Percentiles rank a stretch among this genome's conserved stretches.
These are phyloP conservation scores for Hirtodrosophila histrioides DNA, from an alignment of 2,888 invertebrate genomes.

Conservation along the genomic window DNA sequence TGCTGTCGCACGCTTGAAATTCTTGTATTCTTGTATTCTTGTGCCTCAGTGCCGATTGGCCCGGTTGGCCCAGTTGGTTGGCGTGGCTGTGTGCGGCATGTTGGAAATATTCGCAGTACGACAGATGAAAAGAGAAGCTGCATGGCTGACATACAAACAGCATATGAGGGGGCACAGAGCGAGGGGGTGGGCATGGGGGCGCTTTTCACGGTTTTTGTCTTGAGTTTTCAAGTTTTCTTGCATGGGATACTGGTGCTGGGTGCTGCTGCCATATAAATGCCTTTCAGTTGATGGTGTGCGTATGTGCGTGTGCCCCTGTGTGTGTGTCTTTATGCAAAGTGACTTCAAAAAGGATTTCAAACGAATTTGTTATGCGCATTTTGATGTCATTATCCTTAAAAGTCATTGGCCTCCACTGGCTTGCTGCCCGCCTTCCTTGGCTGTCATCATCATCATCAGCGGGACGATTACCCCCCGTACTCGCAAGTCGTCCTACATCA, in stretches of 20 bases:
- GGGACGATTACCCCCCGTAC: constrained; percentile 5
- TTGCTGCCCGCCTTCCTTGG: neutral
- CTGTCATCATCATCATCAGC: constrained; percentile 16
- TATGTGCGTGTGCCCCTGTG: constrained; percentile 1
- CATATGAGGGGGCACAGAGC: neutral
- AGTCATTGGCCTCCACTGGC: constrained; percentile 62
- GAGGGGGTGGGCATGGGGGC: neutral
- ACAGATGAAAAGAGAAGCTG: constrained; percentile 3
- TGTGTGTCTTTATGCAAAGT: constrained; percentile 56
- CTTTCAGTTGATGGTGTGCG: neutral
- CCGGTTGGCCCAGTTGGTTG: constrained; percentile 9
- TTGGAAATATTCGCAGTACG: constrained; percentile 2
- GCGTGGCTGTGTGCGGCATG: constrained; percentile 7
- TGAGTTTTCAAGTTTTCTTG: constrained; percentile 36
- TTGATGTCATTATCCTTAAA: constrained; percentile 74
- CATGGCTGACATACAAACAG: neutral
- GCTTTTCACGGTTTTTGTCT: constrained; percentile 39
- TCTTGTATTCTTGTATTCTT: constrained; percentile 6
- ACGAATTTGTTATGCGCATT: constrained; percentile 76
- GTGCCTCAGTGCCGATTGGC: constrained; percentile 25
- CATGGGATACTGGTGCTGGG: neutral
- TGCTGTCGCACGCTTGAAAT: constrained; percentile 2
- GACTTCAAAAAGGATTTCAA: constrained; percentile 69
- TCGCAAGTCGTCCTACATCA: constrained; percentile 14
- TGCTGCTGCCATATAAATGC: neutral